Conservation (phyloP, 2,888 invertebrate genomes). For the Platerodrilus igneus region DNA sequence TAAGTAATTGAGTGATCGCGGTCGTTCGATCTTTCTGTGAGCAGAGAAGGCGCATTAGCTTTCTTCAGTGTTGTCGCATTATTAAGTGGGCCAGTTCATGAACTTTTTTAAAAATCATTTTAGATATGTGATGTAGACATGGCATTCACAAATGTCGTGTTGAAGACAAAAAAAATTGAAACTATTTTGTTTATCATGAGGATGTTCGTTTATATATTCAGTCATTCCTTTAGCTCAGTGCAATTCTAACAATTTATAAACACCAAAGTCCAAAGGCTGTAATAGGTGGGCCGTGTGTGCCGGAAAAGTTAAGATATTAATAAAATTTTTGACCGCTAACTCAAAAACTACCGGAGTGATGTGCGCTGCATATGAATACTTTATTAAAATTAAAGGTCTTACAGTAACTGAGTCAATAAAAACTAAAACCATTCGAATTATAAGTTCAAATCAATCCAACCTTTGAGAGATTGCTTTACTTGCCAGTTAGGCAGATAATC, state of each 20-base stretch:
- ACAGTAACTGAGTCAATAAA: constrained; percentile 20
- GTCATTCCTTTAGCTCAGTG: too few relatives aligned
- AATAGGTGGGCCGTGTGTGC: constrained; percentile 18
- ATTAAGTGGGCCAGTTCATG: too few relatives aligned
- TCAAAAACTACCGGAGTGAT: constrained; percentile 16
- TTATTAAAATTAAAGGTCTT: constrained; percentile 16
- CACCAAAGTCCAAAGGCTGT: constrained; percentile 24
- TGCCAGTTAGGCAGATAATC: constrained; percentile 28
- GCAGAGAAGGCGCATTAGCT: constrained; percentile 1
- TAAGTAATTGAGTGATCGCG: too few relatives aligned
- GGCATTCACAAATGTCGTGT: too few relatives aligned
- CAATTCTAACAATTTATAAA: constrained; percentile 20
- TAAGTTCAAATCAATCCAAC: constrained; percentile 28
- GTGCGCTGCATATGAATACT: constrained; percentile 21
- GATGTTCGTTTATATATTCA: too few relatives aligned
- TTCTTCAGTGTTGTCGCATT: background rate
- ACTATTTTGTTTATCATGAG: too few relatives aligned
- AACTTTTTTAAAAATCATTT: too few relatives aligned
- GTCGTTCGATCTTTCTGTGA: background rate
- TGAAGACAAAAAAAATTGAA: too few relatives aligned
- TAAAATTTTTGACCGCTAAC: constrained; percentile 17
- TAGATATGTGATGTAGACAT: constrained; percentile 2
- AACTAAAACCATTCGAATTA: constrained; percentile 27
- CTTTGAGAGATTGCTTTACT: constrained; percentile 26
- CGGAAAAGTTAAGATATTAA: constrained; percentile 18